These are phyloP conservation scores for Naja naja DNA, from an alignment of 2,113 vertebrate species.

Conservation along the genomic window DNA sequence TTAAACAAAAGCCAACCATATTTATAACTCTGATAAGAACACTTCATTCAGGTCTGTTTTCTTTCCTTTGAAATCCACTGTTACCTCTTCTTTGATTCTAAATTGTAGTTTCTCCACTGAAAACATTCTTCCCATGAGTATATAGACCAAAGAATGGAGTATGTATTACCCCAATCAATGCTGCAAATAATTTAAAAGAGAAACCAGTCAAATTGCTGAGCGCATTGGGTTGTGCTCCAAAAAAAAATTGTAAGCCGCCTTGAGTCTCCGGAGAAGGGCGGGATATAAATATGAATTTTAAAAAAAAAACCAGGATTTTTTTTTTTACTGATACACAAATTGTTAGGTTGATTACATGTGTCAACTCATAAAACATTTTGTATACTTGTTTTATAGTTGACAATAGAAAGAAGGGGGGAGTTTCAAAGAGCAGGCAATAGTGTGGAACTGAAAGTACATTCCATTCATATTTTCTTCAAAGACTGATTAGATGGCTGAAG, in stretches of 20 bases:
- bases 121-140: not conserved
- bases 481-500: no score
- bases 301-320: not conserved
- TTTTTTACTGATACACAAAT: not conserved
- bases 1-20: not conserved
- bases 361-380: no score
- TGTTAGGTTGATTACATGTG: not conserved
- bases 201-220: not conserved
- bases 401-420: no score
- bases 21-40: not conserved
- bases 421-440: no score
- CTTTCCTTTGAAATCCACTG: not conserved
- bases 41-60: not conserved
- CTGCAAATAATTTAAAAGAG: not conserved
- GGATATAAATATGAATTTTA: no score
- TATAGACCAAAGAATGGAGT: not conserved
- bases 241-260: no score
- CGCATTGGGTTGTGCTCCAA: no score
- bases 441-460: no score
- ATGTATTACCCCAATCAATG: not conserved
- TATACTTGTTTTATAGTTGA: no score
- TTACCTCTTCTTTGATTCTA: not conserved
- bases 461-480: no score
- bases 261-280: no score
- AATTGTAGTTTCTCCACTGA: not conserved